These are phyloP conservation scores for Neosilurus mollespiculum DNA, from an alignment of 2,797 vertebrate species.

Conservation along the genomic window DNA sequence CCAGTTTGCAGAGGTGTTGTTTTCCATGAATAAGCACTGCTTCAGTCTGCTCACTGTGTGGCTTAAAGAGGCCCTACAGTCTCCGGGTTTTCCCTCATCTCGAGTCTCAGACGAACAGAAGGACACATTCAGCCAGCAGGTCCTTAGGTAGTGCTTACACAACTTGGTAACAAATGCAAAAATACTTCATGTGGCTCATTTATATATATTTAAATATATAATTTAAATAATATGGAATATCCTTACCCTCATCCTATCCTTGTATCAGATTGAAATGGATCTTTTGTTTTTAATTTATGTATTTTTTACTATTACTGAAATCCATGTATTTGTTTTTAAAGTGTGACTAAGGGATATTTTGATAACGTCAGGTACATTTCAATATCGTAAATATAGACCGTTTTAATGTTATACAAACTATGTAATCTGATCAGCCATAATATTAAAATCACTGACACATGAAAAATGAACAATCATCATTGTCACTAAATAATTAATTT, in stretches of 20 bases:
- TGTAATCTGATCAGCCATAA: too few relatives aligned
- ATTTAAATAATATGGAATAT: too few relatives aligned
- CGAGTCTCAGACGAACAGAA: conserved; percentile 90
- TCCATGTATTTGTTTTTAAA: too few relatives aligned
- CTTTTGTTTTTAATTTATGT: too few relatives aligned
- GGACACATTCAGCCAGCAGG: conserved; percentile 93
- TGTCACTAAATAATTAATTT: too few relatives aligned
- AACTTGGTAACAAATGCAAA: neutral
- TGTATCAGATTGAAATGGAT: neutral
- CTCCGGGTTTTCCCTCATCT: conserved; percentile 88
- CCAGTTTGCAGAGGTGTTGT: conserved; percentile 94
- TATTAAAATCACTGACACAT: too few relatives aligned
- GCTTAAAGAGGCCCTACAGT: conserved; percentile 93
- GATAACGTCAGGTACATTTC: too few relatives aligned
- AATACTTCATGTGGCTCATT: neutral
- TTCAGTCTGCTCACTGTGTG: conserved; percentile 89
- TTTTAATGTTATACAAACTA: too few relatives aligned
- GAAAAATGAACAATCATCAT: too few relatives aligned
- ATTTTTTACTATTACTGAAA: too few relatives aligned
- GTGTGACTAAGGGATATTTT: too few relatives aligned
- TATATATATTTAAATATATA: neutral
- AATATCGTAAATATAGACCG: too few relatives aligned
- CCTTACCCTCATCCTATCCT: neutral
- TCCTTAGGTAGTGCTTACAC: conserved; percentile 82
- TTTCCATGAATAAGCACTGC: conserved; percentile 95